Conservation (phyloP, 2,797 vertebrate species). For the Takifugu rubripes region DNA sequence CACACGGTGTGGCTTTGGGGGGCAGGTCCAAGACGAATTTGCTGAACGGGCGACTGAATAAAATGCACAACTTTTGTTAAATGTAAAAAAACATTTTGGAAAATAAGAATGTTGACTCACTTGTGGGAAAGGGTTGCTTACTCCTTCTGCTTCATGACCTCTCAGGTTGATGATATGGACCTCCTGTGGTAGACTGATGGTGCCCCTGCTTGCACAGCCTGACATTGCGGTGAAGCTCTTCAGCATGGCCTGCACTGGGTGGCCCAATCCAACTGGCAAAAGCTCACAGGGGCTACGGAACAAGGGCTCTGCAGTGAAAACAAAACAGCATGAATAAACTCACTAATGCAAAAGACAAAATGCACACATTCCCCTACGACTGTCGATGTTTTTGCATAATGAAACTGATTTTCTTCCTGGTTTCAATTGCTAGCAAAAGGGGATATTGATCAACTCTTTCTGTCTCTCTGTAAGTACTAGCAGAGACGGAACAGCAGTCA, state of each 20-base stretch:
- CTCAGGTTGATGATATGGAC: slow-evolving; percentile 93
- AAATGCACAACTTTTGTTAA: too few species aligned
- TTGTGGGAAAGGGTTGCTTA: slow-evolving; percentile 34
- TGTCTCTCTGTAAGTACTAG: background rate
- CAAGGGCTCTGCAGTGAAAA: slow-evolving; percentile 76
- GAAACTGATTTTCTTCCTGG: too few species aligned
- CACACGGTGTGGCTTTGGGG: too few species aligned
- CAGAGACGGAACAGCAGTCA: background rate
- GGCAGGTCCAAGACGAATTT: background rate
- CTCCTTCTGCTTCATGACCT: slow-evolving; percentile 68
- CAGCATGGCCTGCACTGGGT: slow-evolving; percentile 88
- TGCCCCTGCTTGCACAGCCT: slow-evolving; percentile 92
- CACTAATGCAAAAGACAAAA: too few species aligned
- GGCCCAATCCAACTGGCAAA: slow-evolving; percentile 80
- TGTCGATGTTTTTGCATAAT: too few species aligned
- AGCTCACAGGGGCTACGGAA: slow-evolving; percentile 81
- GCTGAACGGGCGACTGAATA: background rate
- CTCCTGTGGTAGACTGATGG: slow-evolving; percentile 81
- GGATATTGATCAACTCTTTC: background rate
- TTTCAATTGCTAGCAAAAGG: too few species aligned
- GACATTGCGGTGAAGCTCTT: slow-evolving; percentile 89
- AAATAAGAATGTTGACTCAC: slow-evolving; percentile 50
- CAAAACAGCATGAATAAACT: background rate
- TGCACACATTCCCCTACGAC: too few species aligned
- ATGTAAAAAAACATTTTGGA: too few species aligned